Base-by-base conservation (phyloP, 2,113 vertebrate genomes). In the Gymnogyps californianus region DNA sequence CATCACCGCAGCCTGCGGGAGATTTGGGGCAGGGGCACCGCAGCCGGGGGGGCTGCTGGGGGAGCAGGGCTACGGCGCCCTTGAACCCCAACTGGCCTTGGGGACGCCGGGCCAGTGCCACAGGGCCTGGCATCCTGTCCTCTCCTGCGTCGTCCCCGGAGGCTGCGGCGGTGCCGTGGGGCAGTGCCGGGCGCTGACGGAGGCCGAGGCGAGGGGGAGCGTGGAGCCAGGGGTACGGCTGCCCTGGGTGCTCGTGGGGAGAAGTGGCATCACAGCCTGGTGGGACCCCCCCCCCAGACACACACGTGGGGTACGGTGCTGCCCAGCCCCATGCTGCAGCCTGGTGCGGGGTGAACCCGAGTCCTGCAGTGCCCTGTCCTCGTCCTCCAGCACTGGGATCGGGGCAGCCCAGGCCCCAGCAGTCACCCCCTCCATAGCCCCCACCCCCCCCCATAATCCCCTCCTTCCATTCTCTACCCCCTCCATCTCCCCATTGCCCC, bases 21-120 rank as follows among this genome's bases (percentile, higher is more conserved):
- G 18, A 25, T 13, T 5, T 69, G 64, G 82, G 67, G 32, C n/a
- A 11, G n/a, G 59, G 76, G 42, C 65, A 44, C 16, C 25, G 1
- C 1, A 8, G 22, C 26, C 2, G 3, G 40, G 3, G 40, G 29
- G 58, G 34, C 16, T 86, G 31, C 32, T 0, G 0, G 58, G 28
- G 47, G 36, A 46, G 16, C 28, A 13, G 80, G 40, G 32, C 32
- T 10, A 0, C 2, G 34, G 38, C 9, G 7, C 8, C 74, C 24
- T 29, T 25, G 58, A 80, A 40, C 34, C 29, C 65, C n/a, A n/a
- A 2, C 24, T 24, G 1, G 2, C 89, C 62, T 1, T 20, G 71
- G 58, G 77, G 82, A 62, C 54, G 16, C 7, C 1, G 13, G 55
- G 38, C 13, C 61, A 18, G 76, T 20, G 89, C 28, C 58, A 67